Evolutionary conservation across 2,888 invertebrate species (phyloP), one percentile per base, ranked within the genome.

Genomic region (Cheilosia impressa): DNA sequence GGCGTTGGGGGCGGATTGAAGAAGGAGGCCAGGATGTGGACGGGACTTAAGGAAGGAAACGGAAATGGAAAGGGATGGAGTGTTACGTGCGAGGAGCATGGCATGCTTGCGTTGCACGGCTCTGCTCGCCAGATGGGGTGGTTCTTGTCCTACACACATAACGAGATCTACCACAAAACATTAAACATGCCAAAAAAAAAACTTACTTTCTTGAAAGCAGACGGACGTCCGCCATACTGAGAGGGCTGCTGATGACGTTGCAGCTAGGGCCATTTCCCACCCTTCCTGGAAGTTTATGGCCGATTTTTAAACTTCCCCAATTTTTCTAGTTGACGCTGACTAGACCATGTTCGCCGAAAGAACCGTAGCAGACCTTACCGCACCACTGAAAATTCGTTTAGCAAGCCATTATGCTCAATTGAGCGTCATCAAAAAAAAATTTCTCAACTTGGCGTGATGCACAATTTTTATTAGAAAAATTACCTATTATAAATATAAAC

Each of bases 31-130:
- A 1, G n/a, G 47, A 47, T 19, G 47, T 47, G 47, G 7, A 6
- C 0, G 47, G 7, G 47, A 19, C 7, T 47, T 47, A 47, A 17
- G 17, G 9, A 7, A 47, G 47, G 17, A 47, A 19, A 2, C n/a
- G 47, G 17, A 17, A 19, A 47, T 41, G 4, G 47, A 47, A 7
- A 17, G n/a, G 17, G 47, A 47, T 6, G n/a, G 47, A 47, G 17
- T 47, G n/a, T 17, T 17, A 17, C 1, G 47, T 47, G 17, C 19
- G 47, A 47, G 17, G 47, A 47, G 47, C n/a, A 17, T 47, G 47
- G 47, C 47, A 47, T 47, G 47, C 47, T 47, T 47, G 17, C 17
- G 53, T 24, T 5, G 53, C 53, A 53, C 53, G 22, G 53, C 27
- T 27, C 24, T 53, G 24, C 24, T 27, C 53, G 24, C 53, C 24